phyloP scores from a whole-genome alignment of 2,113 vertebrate genomes.

The Cyphomyrus plagiostoma region DNA sequence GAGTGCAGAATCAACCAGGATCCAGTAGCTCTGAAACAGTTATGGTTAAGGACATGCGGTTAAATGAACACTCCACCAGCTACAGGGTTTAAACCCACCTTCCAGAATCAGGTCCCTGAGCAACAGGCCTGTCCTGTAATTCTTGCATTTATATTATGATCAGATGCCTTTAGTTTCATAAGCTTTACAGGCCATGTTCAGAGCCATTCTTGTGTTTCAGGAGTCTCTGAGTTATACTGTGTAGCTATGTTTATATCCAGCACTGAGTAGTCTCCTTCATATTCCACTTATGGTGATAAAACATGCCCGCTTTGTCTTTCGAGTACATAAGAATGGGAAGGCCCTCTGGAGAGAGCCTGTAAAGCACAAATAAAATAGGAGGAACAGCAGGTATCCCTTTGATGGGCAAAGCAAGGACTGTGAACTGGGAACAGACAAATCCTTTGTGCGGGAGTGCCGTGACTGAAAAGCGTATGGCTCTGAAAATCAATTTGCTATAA shows the following conservation, averaged over 20 bases:
- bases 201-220: not conserved
- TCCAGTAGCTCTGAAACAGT: not conserved
- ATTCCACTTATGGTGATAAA: slow-evolving; percentile 19
- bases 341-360: slow-evolving; percentile 23
- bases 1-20: not conserved
- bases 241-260: slow-evolving; percentile 1
- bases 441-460: slow-evolving; percentile 18
- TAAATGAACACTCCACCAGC: not conserved
- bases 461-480: not conserved
- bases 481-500: not conserved
- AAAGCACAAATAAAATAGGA: slow-evolving; percentile 42
- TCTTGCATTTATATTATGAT: not conserved
- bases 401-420: slow-evolving; percentile 55
- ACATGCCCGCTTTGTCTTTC: not conserved
- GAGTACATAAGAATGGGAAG: not conserved
- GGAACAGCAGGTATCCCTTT: slow-evolving; percentile 48
- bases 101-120: not conserved
- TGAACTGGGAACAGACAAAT: slow-evolving; percentile 39
- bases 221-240: not conserved
- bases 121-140: not conserved
- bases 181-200: not conserved
- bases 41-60: not conserved
- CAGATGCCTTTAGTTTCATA: not conserved
- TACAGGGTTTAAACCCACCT: not conserved
- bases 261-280: not conserved